These are phyloP conservation scores for Esox lucius DNA, from an alignment of 2,797 vertebrate species.

Conservation along the genomic window DNA sequence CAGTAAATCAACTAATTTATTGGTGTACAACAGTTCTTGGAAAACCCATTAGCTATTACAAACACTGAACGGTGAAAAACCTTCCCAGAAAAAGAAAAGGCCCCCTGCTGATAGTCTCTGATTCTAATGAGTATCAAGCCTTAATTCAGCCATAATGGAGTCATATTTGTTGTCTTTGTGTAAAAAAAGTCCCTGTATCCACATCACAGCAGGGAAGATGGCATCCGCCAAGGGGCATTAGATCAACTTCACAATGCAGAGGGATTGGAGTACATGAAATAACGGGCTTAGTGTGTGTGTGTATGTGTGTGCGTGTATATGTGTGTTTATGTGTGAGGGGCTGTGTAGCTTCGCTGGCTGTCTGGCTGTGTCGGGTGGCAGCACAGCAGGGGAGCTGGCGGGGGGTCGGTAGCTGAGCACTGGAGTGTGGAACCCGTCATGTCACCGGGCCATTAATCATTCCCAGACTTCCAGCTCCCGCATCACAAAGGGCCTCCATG, in stretches of 20 bases:
- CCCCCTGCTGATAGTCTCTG: background rate
- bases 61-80: background rate
- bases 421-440: slow-evolving; percentile 60
- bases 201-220: slow-evolving; percentile 57
- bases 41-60: background rate
- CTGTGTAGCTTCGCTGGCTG: slow-evolving; percentile 48
- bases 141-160: slow-evolving; percentile 37
- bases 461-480: slow-evolving; percentile 62
- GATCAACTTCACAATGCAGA: slow-evolving; percentile 32
- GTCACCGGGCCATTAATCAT: slow-evolving; percentile 70
- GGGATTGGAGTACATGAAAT: slow-evolving; percentile 21
- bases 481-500: slow-evolving; percentile 54
- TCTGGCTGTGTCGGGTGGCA: slow-evolving; percentile 61
- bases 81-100: background rate
- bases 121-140: slow-evolving; percentile 33
- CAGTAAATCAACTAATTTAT: background rate
- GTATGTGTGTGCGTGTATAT: slow-evolving; percentile 8
- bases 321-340: slow-evolving; percentile 17
- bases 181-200: slow-evolving; percentile 51
- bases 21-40: background rate
- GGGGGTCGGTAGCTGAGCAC: slow-evolving; percentile 60
- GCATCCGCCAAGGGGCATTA: slow-evolving; percentile 53
- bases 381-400: slow-evolving; percentile 66
- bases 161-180: slow-evolving; percentile 46
- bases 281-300: background rate